Base-by-base conservation (phyloP, 2,797 vertebrate genomes). In the Lacerta viridis region DNA sequence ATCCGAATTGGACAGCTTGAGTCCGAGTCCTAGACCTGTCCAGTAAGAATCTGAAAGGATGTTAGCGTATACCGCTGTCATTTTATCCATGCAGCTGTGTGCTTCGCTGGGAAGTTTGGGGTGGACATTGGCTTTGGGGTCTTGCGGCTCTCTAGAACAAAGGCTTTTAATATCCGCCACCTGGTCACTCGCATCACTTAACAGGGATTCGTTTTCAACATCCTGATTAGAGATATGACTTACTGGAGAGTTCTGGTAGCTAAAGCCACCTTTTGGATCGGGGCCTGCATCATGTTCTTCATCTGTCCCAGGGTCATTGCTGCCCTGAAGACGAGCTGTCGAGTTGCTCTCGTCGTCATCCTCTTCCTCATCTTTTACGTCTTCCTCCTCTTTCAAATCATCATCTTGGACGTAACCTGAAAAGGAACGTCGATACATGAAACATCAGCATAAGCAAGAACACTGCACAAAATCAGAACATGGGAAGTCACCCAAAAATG, bases 1-100 rank as follows among this genome's bases (percentile, higher is more conserved):
- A 95, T 98, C 99, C 4, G 98, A 96, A 92, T 91, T 97, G 90
- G 98, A 98, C 87, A 98, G 93, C 96, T 99, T 99, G 97, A 99
- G 97, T 94, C 98, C 98, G 86, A 98, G 96, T 75, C 99, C 99
- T 71, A 99, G 96, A 89, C 98, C 98, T 1, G 99, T 98, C 99
- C 99, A 99, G 93, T 99, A 99, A 96, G 99, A 99, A 90, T 99
- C 99, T 0, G 99, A 99, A 83, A 99, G 96, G 92, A 99, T 99
- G 97, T 99, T 99, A 97, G 99, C 98, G 87, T 99, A 99, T 93
- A 98, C 99, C 0, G 98, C 99, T 59, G 98, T 98, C 99, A 99
- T 99, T 95, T 99, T 99, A 96, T 99, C 98, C 97, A 99, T 97
- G 97, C 99, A 99, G 69, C 97, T 96, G 13, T 98, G 98, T 74